Percentiles rank a stretch among this genome's conserved stretches.
Conservation (phyloP, 2,888 invertebrate species). For the Eupithecia dodoneata region DNA sequence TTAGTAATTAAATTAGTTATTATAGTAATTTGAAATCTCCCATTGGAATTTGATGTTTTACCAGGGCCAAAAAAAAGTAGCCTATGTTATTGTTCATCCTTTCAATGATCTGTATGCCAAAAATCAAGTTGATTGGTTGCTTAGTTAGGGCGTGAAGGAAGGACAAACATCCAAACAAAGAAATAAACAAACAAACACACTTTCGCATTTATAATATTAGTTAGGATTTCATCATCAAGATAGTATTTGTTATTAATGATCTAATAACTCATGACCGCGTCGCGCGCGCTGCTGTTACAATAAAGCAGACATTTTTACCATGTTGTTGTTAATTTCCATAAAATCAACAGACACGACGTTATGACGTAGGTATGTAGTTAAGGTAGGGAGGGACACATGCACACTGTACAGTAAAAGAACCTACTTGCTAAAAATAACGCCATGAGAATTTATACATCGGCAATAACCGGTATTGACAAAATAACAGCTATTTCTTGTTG, state of each 20-base stretch:
- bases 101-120: no score
- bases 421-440: no score
- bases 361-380: neutral
- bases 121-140: no score
- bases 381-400: neutral
- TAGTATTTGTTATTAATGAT: neutral
- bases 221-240: neutral
- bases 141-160: no score
- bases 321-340: neutral
- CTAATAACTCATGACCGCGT: neutral
- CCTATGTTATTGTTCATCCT: no score
- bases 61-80: no score
- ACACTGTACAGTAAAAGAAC: neutral
- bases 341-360: neutral
- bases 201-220: no score
- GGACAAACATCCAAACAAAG: no score
- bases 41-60: no score
- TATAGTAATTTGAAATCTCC: no score
- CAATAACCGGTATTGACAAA: neutral
- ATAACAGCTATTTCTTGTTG: slow-evolving; percentile 34
- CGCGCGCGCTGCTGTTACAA: neutral
- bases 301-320: neutral
- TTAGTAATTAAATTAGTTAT: no score
- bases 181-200: no score
- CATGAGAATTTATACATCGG: neutral